Evolutionary conservation across 2,888 invertebrate species (phyloP).

Genomic region (Diploptera punctata): DNA sequence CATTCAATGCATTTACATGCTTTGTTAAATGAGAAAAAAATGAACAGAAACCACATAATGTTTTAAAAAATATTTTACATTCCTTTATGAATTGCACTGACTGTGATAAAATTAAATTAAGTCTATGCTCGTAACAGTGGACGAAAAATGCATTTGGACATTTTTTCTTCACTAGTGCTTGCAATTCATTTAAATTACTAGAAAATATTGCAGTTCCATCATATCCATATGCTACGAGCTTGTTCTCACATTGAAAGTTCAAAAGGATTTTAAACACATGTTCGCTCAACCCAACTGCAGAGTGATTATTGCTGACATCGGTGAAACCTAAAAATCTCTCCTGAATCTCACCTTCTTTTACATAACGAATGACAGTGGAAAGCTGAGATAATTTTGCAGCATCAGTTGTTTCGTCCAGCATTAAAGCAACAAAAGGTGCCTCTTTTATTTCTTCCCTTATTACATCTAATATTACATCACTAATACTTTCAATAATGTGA

Average conservation of each 20-base stretch:
- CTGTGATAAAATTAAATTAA: conserved; percentile 1
- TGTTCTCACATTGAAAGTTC: conserved; percentile 14
- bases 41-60: background rate
- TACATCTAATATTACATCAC: background rate
- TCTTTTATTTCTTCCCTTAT: conserved; percentile 11
- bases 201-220: background rate
- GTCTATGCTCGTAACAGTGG: background rate
- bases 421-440: conserved; percentile 21
- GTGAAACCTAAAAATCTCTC: conserved; percentile 22
- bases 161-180: background rate
- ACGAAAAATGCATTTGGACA: conserved; percentile 6
- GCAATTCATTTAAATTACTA: background rate
- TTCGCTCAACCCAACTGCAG: background rate
- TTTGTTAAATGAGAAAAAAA: conserved; percentile 25
- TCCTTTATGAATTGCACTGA: background rate
- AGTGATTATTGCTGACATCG: conserved; percentile 19
- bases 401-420: conserved; percentile 27
- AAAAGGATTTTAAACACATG: no score
- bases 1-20: background rate
- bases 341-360: background rate
- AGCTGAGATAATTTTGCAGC: conserved; percentile 16
- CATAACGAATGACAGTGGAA: conserved; percentile 16
- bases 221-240: conserved; percentile 24
- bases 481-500: conserved; percentile 22
- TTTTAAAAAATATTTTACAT: conserved; percentile 12